Percentiles rank a stretch among this genome's conserved stretches.
These are phyloP conservation scores for Crax fasciolata DNA, from an alignment of 2,797 vertebrate species.

Conservation along the genomic window DNA sequence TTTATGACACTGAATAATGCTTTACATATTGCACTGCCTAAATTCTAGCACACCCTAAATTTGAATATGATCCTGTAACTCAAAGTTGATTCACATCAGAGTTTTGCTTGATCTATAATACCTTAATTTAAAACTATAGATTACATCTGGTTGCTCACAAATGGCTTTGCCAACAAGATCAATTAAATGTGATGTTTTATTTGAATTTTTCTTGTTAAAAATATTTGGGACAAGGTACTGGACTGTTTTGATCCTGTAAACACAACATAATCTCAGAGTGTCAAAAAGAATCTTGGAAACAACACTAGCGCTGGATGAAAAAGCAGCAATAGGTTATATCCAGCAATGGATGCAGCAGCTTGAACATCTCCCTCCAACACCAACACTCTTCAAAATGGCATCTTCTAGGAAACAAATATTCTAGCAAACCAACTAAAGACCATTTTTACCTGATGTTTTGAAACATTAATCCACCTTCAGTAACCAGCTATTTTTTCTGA, in stretches of 20 bases:
- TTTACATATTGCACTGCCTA: conserved; percentile 16
- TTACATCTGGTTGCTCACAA: not conserved
- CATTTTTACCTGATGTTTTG: not conserved
- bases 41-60: not conserved
- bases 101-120: not conserved
- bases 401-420: not conserved
- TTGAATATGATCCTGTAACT: not conserved
- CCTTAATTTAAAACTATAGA: not conserved
- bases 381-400: not conserved
- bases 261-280: not conserved
- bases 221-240: not conserved
- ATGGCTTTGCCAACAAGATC: conserved; percentile 13
- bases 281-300: not conserved
- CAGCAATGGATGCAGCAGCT: not conserved
- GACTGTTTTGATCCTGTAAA: not conserved
- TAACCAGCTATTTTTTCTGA: not conserved
- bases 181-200: not conserved
- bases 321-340: not conserved
- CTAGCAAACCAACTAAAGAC: not conserved
- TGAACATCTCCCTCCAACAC: not conserved
- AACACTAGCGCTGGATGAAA: not conserved
- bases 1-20: conserved; percentile 10
- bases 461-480: not conserved
- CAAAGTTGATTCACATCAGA: not conserved
- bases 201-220: not conserved